Percentiles rank a stretch among this genome's conserved stretches.
These are phyloP conservation scores for Matsumyia berberina DNA, from an alignment of 2,888 invertebrate species.

Conservation along the genomic window DNA sequence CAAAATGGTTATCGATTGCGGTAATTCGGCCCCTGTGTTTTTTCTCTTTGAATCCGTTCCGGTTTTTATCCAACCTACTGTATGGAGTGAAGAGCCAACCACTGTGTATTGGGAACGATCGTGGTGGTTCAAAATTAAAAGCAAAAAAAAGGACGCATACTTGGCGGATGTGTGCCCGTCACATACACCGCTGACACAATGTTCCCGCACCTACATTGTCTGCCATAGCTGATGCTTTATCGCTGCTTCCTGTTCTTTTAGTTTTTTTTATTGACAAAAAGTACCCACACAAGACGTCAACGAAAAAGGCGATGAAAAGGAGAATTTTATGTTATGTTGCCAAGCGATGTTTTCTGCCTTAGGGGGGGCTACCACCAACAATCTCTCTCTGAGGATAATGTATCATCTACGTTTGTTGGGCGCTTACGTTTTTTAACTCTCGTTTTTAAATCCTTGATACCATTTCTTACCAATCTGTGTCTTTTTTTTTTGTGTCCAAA, in stretches of 20 bases:
- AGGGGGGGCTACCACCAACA: constrained; percentile 3
- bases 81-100: background rate
- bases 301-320: background rate
- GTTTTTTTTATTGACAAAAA: background rate
- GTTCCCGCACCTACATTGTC: background rate
- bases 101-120: background rate
- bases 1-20: no score
- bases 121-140: constrained; percentile 3
- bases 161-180: background rate
- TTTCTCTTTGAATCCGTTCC: background rate
- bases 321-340: constrained; percentile 15
- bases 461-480: background rate
- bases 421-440: background rate
- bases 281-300: constrained; percentile 36
- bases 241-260: background rate
- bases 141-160: background rate
- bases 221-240: background rate
- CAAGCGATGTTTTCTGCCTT: background rate
- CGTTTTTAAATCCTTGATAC: background rate
- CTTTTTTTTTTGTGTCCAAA: constrained; percentile 4
- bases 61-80: constrained; percentile 13
- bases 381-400: background rate
- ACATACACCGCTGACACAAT: constrained; percentile 37
- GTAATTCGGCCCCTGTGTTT: no score
- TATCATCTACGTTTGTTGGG: constrained; percentile 11